Evolutionary conservation across 2,797 vertebrate species (phyloP).

Genomic region (Amphiprion clarkii): DNA sequence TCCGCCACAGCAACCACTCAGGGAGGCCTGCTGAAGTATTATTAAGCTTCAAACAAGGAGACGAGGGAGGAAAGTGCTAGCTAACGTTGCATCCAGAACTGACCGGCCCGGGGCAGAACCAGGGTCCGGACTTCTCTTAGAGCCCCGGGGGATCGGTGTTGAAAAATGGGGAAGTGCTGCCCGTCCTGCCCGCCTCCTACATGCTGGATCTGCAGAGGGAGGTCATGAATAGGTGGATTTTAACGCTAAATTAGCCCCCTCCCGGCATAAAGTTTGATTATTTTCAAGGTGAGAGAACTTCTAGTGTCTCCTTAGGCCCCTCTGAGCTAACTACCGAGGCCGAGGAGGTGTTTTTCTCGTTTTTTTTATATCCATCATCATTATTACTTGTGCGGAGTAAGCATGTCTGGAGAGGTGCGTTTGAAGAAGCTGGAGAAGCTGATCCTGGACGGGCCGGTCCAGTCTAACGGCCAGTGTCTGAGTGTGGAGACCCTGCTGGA

Average conservation of each 20-base stretch:
- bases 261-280: conserved; percentile 52
- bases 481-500: conserved; percentile 98
- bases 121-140: conserved; percentile 65
- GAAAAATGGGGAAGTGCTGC: conserved; percentile 70
- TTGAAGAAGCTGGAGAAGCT: conserved; percentile 98
- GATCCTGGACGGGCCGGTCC: conserved; percentile 94
- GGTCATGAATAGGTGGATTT: conserved; percentile 67
- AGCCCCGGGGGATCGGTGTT: conserved; percentile 61
- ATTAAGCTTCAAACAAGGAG: neutral
- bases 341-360: conserved; percentile 41
- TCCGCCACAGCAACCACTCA: conserved; percentile 59
- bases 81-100: conserved; percentile 57
- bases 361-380: conserved; percentile 34
- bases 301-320: conserved; percentile 49
- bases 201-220: conserved; percentile 54
- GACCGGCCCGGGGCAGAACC: conserved; percentile 73
- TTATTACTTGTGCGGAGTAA: conserved; percentile 66
- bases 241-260: conserved; percentile 53
- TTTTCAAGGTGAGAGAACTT: conserved; percentile 74
- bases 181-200: conserved; percentile 48
- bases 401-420: conserved; percentile 98
- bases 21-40: conserved; percentile 56
- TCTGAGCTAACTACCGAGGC: conserved; percentile 55
- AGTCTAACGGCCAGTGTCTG: conserved; percentile 91
- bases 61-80: conserved; percentile 50